Evolutionary conservation across 1,140 invertebrate genomes (phyloP), one percentile per base, ranked within the genome.

Genomic region (Paramacrobiotus metropolitanus): DNA sequence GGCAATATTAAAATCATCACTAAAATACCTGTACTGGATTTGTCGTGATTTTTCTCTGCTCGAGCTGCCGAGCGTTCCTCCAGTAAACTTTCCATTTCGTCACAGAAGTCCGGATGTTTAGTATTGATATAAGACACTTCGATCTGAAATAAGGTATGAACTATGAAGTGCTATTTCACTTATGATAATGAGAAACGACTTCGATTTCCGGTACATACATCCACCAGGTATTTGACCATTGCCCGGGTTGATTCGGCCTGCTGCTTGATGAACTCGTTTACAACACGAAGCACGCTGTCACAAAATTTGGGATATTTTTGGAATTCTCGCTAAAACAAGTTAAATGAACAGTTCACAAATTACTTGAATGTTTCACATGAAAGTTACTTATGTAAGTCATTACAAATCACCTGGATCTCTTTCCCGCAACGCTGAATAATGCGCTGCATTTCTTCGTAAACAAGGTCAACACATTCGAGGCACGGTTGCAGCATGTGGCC

Each of bases 1-100:
- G n/a, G n/a, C n/a, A n/a, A n/a, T n/a, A n/a, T n/a, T n/a, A n/a
- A n/a, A n/a, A n/a, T n/a, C n/a, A n/a, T n/a, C n/a, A n/a, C n/a
- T n/a, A n/a, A n/a, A n/a, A n/a, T 45, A 29, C 30, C 59, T 65
- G 59, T 64, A 55, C 63, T 62, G 60, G 65, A 66, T 31, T 61
- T 21, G 59, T n/a, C n/a, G n/a, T n/a, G n/a, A n/a, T n/a, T n/a
- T n/a, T n/a, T n/a, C n/a, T n/a, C n/a, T n/a, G n/a, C n/a, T n/a
- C n/a, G n/a, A n/a, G n/a, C n/a, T n/a, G n/a, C n/a, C n/a, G n/a
- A n/a, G n/a, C n/a, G n/a, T n/a, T n/a, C n/a, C n/a, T n/a, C n/a
- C n/a, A n/a, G n/a, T n/a, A n/a, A n/a, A n/a, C n/a, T n/a, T n/a
- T n/a, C n/a, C n/a, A n/a, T n/a, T 40, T 40, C 34, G 9, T 40